Conservation (phyloP, 2,113 vertebrate species). For the Phrynosoma platyrhinos region DNA sequence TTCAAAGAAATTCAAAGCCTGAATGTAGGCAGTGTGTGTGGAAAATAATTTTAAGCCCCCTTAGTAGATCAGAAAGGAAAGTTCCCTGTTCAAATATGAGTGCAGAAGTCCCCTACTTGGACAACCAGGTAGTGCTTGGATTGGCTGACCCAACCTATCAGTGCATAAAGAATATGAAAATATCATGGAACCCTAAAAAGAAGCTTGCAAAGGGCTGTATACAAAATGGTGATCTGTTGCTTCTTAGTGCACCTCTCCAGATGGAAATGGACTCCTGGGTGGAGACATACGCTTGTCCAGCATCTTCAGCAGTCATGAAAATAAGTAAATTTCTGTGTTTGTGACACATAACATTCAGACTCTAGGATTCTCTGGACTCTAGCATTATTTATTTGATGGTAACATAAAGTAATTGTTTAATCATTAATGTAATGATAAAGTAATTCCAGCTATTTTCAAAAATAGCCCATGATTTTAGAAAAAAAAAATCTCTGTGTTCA, state of each 20-base stretch:
- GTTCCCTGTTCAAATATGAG: too few relatives aligned
- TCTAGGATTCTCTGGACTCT: not conserved
- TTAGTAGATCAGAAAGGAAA: too few relatives aligned
- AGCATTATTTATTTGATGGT: conserved; percentile 23
- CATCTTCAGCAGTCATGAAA: not conserved
- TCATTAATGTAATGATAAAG: conserved; percentile 45
- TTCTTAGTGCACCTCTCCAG: not conserved
- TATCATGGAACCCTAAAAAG: too few relatives aligned
- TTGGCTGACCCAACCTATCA: too few relatives aligned
- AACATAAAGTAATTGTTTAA: not conserved
- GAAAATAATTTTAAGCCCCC: too few relatives aligned
- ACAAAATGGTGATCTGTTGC: too few relatives aligned
- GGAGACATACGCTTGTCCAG: not conserved
- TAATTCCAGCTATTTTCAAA: conserved; percentile 53
- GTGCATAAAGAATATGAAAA: too few relatives aligned
- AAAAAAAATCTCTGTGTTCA: conserved; percentile 33
- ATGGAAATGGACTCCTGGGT: not conserved
- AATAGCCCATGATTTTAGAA: conserved; percentile 40
- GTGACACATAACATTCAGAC: conserved; percentile 22
- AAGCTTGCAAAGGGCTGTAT: too few relatives aligned
- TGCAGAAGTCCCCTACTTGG: too few relatives aligned
- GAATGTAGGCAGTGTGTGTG: too few relatives aligned
- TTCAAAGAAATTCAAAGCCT: too few relatives aligned
- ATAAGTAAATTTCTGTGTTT: not conserved
- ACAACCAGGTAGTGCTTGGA: too few relatives aligned